Conservation (phyloP, 2,797 vertebrate species). For the Sus cebifrons region DNA sequence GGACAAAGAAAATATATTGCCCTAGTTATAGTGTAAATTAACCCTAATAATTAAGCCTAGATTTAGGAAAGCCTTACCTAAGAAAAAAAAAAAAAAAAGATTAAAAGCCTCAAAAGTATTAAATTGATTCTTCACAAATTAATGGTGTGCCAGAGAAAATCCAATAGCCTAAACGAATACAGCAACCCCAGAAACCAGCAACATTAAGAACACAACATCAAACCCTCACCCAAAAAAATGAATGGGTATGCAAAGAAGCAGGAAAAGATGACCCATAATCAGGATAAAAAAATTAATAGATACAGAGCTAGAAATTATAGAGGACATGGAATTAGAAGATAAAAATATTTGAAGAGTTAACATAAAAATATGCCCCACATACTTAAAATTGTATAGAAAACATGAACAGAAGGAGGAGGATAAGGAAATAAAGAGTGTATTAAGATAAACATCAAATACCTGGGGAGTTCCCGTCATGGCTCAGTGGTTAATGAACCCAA, state of each 20-base stretch:
- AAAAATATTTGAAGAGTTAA: conserved; percentile 1
- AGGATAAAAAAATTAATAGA: not conserved
- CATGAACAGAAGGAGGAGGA: not conserved
- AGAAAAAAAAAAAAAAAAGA: not conserved
- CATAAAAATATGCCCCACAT: not conserved
- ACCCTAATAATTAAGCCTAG: not conserved
- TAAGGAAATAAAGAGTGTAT: not conserved
- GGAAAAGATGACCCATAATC: not conserved
- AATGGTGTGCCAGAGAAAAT: not conserved
- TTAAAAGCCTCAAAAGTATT: not conserved
- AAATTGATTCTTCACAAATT: not conserved
- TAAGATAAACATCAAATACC: not conserved
- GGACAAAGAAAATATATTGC: not conserved
- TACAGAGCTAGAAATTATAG: not conserved
- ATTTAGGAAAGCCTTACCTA: not conserved
- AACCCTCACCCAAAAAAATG: not conserved
- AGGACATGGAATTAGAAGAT: not conserved
- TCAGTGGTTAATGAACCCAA: too few relatives aligned
- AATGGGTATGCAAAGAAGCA: not conserved
- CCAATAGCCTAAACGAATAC: not conserved
- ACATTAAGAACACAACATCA: not conserved
- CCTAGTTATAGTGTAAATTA: not conserved
- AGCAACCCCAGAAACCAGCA: not conserved
- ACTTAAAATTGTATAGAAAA: not conserved
- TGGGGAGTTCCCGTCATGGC: too few relatives aligned